phyloP scores from a whole-genome alignment of 2,797 vertebrate species.

The Hoplostethus mediterraneus region DNA sequence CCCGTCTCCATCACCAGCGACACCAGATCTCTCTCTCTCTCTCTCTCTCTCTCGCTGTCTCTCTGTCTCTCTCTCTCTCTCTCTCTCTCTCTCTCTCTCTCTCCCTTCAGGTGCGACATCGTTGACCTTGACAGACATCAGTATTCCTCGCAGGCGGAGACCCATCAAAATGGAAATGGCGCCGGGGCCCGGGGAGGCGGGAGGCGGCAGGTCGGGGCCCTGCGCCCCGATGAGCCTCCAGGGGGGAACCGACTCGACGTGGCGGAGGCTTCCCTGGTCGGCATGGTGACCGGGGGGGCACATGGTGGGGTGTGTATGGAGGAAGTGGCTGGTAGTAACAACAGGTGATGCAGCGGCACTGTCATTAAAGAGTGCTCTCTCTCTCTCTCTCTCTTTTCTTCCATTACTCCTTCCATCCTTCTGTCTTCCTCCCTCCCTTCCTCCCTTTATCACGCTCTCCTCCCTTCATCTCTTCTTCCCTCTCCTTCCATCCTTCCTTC shows the following conservation, averaged over 20 bases:
- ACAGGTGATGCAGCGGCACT: no score
- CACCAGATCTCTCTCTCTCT: slow-evolving; percentile 1
- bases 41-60: slow-evolving; percentile 3
- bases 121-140: slow-evolving; percentile 69
- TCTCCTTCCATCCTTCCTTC: no score
- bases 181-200: slow-evolving; percentile 24
- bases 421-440: no score
- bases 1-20: slow-evolving; percentile 21
- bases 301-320: no score
- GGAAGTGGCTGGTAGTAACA: no score
- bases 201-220: no score
- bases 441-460: no score
- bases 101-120: slow-evolving; percentile 27
- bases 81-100: slow-evolving; percentile 1
- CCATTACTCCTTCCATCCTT: no score
- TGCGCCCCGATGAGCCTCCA: slow-evolving; percentile 45
- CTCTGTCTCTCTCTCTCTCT: slow-evolving; percentile 11
- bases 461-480: no score
- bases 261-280: slow-evolving; percentile 5
- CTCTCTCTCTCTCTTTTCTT: no score
- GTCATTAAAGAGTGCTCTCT: no score
- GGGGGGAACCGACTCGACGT: slow-evolving; percentile 37
- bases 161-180: slow-evolving; percentile 75
- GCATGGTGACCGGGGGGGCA: not conserved
- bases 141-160: slow-evolving; percentile 44